These are phyloP conservation scores for Elachura formosa DNA, from an alignment of 2,113 vertebrate species.

Conservation along the genomic window DNA sequence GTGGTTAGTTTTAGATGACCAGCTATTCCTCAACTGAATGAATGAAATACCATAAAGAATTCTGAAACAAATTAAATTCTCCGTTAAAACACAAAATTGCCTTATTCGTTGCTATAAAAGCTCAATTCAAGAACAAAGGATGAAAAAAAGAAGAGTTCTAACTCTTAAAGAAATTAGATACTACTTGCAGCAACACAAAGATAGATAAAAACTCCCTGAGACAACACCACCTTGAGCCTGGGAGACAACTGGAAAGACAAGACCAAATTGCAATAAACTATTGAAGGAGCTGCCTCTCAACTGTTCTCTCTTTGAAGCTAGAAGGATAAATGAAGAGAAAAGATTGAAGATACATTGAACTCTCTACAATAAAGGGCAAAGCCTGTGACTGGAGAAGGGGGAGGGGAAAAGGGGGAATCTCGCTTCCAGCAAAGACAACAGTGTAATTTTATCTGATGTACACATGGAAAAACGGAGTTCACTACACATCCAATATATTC, in stretches of 20 bases:
- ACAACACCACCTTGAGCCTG: background rate
- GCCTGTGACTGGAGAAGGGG: background rate
- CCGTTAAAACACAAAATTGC: background rate
- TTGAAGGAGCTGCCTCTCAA: constrained; percentile 1
- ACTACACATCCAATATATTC: constrained; percentile 1
- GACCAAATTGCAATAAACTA: constrained; percentile 4
- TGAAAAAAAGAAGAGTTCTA: background rate
- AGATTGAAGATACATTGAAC: background rate
- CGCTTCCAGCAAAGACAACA: constrained; percentile 45
- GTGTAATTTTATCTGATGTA: constrained; percentile 33
- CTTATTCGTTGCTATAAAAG: background rate
- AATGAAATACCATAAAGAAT: background rate
- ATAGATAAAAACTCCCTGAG: background rate
- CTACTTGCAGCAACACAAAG: background rate
- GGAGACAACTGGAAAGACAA: background rate
- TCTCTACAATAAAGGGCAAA: constrained; percentile 38
- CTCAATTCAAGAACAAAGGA: background rate
- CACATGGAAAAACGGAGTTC: background rate
- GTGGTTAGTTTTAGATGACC: background rate
- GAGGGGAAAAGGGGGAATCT: constrained; percentile 15
- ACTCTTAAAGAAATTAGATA: background rate
- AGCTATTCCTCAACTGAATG: background rate
- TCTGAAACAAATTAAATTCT: background rate
- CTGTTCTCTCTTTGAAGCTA: background rate
- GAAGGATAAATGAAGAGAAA: constrained; percentile 18